phyloP scores from a whole-genome alignment of 2,113 vertebrate species.

The Phocoena sinus region DNA sequence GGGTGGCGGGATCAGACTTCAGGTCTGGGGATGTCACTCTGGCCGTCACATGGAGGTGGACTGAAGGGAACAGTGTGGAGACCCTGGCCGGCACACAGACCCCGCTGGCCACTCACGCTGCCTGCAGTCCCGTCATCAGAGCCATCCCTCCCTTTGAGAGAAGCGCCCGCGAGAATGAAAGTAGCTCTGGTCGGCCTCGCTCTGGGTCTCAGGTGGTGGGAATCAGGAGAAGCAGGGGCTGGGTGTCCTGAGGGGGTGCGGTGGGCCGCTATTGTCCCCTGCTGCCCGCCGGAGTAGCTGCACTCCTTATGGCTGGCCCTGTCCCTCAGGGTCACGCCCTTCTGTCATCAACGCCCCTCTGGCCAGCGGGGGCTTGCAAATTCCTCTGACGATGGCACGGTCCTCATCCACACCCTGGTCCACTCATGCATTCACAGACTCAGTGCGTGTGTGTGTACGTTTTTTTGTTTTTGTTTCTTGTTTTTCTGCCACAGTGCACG shows the following conservation, averaged over 20 bases:
- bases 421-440: rapidly evolving
- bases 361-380: neutral
- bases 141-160: too few relatives aligned
- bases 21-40: rapidly evolving
- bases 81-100: rapidly evolving
- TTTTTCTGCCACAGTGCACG: too few relatives aligned
- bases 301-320: neutral
- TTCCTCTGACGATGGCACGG: neutral
- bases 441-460: too few relatives aligned
- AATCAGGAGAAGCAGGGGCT: neutral
- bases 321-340: neutral
- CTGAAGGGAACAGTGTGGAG: neutral
- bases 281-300: neutral
- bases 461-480: too few relatives aligned
- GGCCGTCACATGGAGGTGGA: neutral
- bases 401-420: neutral
- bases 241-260: neutral
- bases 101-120: rapidly evolving
- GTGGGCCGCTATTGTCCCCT: too few relatives aligned
- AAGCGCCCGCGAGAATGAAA: neutral
- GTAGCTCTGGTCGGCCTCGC: neutral
- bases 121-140: rapidly evolving
- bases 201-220: neutral
- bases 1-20: neutral
- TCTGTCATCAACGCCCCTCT: neutral